Evolutionary conservation across 2,113 vertebrate genomes (phyloP).

Genomic region (Mesitornis unicolor): DNA sequence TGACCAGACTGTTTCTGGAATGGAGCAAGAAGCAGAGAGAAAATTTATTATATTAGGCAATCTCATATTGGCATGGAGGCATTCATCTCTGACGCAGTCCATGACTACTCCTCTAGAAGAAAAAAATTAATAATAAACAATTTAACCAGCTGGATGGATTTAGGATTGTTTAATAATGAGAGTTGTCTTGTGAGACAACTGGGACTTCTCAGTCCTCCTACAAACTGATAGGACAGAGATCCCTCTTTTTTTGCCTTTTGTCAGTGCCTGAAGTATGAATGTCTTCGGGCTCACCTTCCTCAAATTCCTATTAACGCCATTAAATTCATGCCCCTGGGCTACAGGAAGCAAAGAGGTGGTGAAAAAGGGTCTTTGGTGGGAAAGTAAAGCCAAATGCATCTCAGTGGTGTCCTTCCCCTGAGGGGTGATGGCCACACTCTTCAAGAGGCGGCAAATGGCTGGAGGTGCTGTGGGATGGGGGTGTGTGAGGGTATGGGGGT

Average conservation of each 20-base stretch:
- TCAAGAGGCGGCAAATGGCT: accelerated
- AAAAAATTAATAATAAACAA: background rate
- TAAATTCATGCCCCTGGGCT: accelerated
- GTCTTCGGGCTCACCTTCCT: background rate
- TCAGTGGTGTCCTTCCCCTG: accelerated
- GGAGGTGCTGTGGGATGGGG: background rate
- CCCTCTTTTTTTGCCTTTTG: accelerated
- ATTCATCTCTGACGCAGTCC: background rate
- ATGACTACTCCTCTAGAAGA: background rate
- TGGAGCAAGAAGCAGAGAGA: background rate
- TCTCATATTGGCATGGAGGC: too few relatives aligned
- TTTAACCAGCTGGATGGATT: background rate
- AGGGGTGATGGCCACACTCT: too few relatives aligned
- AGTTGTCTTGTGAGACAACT: background rate
- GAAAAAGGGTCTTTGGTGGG: too few relatives aligned
- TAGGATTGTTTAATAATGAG: background rate
- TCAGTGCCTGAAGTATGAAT: background rate
- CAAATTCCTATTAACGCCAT: accelerated
- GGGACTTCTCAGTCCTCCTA: background rate
- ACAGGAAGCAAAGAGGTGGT: background rate
- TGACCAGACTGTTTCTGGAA: background rate
- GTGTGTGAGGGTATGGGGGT: too few relatives aligned
- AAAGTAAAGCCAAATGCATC: accelerated
- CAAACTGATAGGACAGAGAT: background rate
- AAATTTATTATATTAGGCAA: background rate